Conservation (phyloP, 2,888 invertebrate genomes). For the Papilio elwesi region DNA sequence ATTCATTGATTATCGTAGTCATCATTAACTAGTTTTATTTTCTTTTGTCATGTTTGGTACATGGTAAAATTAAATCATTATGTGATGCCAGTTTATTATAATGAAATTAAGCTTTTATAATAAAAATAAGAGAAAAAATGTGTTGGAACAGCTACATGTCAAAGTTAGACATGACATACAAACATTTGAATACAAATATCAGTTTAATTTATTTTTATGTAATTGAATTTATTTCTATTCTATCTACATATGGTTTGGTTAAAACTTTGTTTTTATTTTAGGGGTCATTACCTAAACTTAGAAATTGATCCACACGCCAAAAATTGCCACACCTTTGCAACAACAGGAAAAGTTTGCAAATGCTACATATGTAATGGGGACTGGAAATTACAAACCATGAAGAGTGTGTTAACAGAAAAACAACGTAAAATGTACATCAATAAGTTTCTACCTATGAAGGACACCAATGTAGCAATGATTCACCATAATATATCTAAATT, state of each 20-base stretch:
- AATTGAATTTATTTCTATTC: neutral
- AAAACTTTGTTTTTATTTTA: neutral
- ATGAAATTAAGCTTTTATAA: no score
- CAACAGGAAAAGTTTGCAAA: conserved; percentile 18
- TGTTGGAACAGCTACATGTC: no score
- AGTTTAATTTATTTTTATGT: no score
- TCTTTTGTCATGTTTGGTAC: no score
- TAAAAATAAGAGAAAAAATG: no score
- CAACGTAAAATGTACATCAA: conserved; percentile 30
- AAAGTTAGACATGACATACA: no score
- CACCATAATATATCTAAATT: neutral
- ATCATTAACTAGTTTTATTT: no score
- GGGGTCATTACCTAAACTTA: conserved; percentile 7
- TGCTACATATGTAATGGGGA: conserved; percentile 28
- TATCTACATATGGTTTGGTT: neutral
- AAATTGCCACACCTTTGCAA: conserved; percentile 8
- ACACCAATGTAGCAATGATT: neutral
- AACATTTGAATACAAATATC: no score
- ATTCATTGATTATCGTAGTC: no score
- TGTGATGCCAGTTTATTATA: no score
- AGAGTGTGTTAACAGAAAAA: conserved; percentile 12
- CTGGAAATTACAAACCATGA: conserved; percentile 2
- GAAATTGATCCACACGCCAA: neutral
- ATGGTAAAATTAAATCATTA: no score
- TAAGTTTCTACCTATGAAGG: conserved; percentile 11